A percentile compares a stretch with the other conserved stretches of the same genome.
Evolutionary conservation across 2,113 vertebrate species (phyloP).

Genomic region (Lasiurus borealis): DNA sequence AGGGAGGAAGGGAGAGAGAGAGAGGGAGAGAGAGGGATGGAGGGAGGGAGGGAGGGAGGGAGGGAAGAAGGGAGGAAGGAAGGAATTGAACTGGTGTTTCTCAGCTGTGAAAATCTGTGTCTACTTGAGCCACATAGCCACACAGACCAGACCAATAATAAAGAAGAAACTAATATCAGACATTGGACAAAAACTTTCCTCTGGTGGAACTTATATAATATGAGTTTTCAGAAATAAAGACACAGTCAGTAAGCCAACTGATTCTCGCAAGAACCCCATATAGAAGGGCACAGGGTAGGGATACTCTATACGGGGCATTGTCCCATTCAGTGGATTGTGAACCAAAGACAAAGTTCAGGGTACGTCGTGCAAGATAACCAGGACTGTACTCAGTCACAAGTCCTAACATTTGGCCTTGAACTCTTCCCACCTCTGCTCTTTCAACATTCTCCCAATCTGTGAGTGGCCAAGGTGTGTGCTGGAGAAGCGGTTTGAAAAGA

Average conservation of each 20-base stretch:
- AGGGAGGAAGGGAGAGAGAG: no score
- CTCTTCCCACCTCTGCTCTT: neutral
- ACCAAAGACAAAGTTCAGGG: neutral
- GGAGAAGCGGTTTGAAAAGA: neutral
- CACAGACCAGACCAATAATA: neutral
- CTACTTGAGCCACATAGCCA: neutral
- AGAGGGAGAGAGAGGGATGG: no score
- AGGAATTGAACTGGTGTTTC: neutral
- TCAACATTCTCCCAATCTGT: neutral
- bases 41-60: no score
- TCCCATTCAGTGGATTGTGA: neutral
- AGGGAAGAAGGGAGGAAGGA: no score
- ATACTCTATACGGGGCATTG: neutral
- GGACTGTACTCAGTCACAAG: neutral
- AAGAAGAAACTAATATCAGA: neutral
- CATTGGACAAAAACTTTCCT: neutral
- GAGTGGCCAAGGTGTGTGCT: neutral
- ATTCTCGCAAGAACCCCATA: neutral
- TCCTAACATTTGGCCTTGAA: no score
- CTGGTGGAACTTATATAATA: no score
- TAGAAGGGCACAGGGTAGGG: neutral
- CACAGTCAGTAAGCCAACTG: neutral
- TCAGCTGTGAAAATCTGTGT: neutral
- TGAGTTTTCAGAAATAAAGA: neutral
- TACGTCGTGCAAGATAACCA: no score